A percentile compares a stretch with the other conserved stretches of the same genome.
Conservation (phyloP, 2,888 invertebrate species). For the Camptogramma bilineatum region DNA sequence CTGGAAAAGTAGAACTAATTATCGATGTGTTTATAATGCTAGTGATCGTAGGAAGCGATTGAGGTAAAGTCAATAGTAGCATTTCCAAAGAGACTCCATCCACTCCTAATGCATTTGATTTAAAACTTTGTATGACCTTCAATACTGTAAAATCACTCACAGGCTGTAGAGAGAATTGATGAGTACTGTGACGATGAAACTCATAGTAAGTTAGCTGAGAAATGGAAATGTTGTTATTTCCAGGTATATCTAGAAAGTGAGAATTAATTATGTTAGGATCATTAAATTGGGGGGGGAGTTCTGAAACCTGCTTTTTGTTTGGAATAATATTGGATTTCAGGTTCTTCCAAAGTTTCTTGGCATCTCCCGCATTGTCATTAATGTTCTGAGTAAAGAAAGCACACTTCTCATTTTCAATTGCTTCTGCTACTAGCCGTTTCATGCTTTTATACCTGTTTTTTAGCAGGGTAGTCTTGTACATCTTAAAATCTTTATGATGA, state of each 20-base stretch:
- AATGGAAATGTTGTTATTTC: neutral
- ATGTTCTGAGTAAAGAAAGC: neutral
- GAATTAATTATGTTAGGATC: neutral
- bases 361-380: neutral
- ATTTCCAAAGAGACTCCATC: neutral
- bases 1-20: neutral
- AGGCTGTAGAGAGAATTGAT: neutral
- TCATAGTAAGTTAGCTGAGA: neutral
- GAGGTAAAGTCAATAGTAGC: neutral
- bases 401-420: neutral
- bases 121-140: neutral
- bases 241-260: neutral
- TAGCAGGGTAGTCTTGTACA: neutral
- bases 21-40: neutral
- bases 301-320: neutral
- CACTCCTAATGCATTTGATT: neutral
- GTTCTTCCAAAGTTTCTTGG: neutral
- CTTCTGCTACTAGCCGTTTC: conserved; percentile 1
- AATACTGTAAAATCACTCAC: neutral
- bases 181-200: neutral
- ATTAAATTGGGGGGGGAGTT: neutral
- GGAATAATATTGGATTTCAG: neutral
- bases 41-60: neutral
- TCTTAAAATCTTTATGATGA: neutral
- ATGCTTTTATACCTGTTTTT: neutral